Evolutionary conservation across 2,797 vertebrate genomes (phyloP).

Genomic region (Avahi laniger): DNA sequence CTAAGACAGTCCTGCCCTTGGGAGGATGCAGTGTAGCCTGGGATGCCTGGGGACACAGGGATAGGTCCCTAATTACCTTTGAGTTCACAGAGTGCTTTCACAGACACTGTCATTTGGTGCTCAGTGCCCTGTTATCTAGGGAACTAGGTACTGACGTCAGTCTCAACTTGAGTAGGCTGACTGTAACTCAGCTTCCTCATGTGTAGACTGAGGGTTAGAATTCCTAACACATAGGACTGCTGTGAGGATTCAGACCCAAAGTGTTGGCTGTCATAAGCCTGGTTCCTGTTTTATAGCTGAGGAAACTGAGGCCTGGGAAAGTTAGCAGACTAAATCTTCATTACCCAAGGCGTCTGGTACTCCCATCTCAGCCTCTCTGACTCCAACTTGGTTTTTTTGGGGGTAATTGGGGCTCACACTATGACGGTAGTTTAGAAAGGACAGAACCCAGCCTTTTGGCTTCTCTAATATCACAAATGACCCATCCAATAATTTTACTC

Average conservation of each 20-base stretch:
- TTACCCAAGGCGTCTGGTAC: background rate
- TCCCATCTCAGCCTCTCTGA: background rate
- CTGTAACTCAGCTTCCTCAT: background rate
- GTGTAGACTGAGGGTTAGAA: background rate
- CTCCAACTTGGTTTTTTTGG: background rate
- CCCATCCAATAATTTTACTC: constrained; percentile 17
- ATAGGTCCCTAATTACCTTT: background rate
- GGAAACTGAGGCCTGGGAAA: background rate
- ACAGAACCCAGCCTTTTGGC: background rate
- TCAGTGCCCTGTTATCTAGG: background rate
- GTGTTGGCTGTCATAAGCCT: background rate
- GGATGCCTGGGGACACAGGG: too few relatives aligned
- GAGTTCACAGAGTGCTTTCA: background rate
- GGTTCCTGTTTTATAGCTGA: background rate
- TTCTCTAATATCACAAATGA: background rate
- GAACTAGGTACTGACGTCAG: background rate
- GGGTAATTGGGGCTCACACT: too few relatives aligned
- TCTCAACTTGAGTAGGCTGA: background rate
- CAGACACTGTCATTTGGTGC: background rate
- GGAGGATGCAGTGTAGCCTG: background rate
- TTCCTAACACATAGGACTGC: background rate
- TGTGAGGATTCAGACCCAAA: background rate
- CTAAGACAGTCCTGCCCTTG: background rate
- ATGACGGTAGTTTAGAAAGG: background rate
- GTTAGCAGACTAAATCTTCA: background rate